Percentiles rank a stretch among this genome's conserved stretches.
Conservation (phyloP, 2,113 vertebrate species). For the Aptenodytes forsteri region DNA sequence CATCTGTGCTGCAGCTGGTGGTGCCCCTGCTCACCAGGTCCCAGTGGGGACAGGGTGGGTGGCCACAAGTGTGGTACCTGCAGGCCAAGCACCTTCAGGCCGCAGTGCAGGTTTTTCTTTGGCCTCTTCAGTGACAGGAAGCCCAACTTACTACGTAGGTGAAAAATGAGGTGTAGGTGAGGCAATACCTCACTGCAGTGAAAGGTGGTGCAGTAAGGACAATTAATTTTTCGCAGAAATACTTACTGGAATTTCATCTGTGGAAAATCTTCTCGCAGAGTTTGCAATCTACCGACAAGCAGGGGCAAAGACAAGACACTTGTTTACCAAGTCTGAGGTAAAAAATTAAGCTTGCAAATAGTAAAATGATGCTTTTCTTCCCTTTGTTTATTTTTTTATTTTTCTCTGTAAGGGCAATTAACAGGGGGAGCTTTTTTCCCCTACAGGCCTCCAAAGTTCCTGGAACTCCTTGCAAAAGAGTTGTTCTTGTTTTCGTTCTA, state of each 20-base stretch:
- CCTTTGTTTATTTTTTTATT: background rate
- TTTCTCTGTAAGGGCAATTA: background rate
- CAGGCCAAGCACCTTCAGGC: background rate
- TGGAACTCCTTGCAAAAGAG: background rate
- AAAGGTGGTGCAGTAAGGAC: background rate
- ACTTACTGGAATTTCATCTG: background rate
- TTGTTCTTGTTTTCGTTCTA: background rate
- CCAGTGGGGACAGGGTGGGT: background rate
- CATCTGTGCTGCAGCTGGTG: background rate
- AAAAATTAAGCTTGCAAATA: background rate
- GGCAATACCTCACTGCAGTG: background rate
- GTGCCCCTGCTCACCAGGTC: background rate
- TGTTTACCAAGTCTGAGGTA: background rate
- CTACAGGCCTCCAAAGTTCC: background rate
- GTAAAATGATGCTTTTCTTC: background rate
- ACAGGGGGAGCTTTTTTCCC: background rate
- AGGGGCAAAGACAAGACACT: background rate
- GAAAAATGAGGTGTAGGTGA: background rate
- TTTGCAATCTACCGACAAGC: rapidly evolving
- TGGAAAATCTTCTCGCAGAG: background rate
- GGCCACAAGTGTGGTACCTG: rapidly evolving
- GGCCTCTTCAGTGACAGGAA: background rate
- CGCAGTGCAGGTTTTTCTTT: rapidly evolving
- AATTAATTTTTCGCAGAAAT: background rate
- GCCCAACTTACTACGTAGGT: rapidly evolving